These are phyloP conservation scores for Gerris buenoi DNA, from an alignment of 1,140 invertebrate species.

Conservation along the genomic window DNA sequence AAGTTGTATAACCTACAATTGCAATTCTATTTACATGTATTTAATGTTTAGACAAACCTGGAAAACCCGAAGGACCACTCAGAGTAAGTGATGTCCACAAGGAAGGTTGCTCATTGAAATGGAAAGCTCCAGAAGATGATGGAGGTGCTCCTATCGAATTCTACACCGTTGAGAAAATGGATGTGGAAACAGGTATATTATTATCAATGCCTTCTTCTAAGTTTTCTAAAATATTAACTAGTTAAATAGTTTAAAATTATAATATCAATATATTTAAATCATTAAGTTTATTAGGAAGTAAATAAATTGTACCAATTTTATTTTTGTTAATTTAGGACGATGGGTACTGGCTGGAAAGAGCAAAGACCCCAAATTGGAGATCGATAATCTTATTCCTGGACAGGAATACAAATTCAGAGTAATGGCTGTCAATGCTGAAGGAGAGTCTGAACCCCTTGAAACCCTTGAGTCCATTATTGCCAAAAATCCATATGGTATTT, in stretches of 20 bases:
- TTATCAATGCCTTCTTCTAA: constrained; percentile 2
- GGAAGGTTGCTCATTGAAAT: constrained; percentile 83
- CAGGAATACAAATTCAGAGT: constrained; percentile 97
- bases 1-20: too few species aligned
- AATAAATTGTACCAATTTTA: too few species aligned
- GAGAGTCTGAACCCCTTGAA: constrained; percentile 80
- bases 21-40: too few species aligned
- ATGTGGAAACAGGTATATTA: constrained; percentile 48
- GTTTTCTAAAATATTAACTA: constrained; percentile 3
- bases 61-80: constrained; percentile 79
- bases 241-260: too few species aligned
- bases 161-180: constrained; percentile 84
- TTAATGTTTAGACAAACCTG: constrained; percentile 64
- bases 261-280: too few species aligned
- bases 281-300: too few species aligned
- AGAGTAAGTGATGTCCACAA: constrained; percentile 82
- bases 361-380: constrained; percentile 68
- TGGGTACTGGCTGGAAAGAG: constrained; percentile 67
- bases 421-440: constrained; percentile 85
- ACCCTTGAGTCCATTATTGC: constrained; percentile 80
- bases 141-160: constrained; percentile 81
- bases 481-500: constrained; percentile 90
- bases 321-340: constrained; percentile 33
- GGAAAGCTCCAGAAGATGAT: constrained; percentile 84
- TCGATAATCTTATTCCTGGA: constrained; percentile 69